Evolutionary conservation across 2,113 vertebrate genomes (phyloP).

Genomic region (Furnarius figulus): DNA sequence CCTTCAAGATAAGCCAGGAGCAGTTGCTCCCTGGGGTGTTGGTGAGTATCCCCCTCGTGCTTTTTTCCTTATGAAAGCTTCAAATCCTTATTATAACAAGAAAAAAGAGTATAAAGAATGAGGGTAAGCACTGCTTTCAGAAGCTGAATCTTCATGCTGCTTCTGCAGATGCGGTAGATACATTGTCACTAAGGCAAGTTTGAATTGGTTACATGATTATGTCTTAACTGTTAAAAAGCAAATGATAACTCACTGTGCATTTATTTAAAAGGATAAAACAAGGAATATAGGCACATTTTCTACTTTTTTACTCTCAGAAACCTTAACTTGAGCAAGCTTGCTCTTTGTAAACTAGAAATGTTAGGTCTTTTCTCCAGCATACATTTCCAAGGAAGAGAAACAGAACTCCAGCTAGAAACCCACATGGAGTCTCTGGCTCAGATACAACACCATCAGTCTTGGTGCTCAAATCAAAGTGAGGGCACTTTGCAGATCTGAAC

Average conservation of each 20-base stretch:
- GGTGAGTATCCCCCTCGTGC: background rate
- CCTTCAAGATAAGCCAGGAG: background rate
- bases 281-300: background rate
- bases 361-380: background rate
- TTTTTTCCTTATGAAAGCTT: background rate
- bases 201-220: background rate
- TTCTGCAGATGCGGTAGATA: background rate
- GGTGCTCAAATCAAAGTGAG: background rate
- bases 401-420: background rate
- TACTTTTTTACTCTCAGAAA: background rate
- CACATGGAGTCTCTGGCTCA: background rate
- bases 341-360: background rate
- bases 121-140: background rate
- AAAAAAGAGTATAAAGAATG: background rate
- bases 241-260: background rate
- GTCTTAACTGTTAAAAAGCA: background rate
- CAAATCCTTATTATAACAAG: background rate
- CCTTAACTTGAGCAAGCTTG: background rate
- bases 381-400: background rate
- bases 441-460: background rate
- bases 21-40: background rate
- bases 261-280: background rate
- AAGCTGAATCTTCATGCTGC: background rate
- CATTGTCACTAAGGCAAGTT: background rate
- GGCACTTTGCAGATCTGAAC: constrained; percentile 27